Percentiles rank a stretch among this genome's conserved stretches.
These are phyloP conservation scores for Gobionotothen gibberifrons DNA, from an alignment of 2,797 vertebrate species.

Conservation along the genomic window DNA sequence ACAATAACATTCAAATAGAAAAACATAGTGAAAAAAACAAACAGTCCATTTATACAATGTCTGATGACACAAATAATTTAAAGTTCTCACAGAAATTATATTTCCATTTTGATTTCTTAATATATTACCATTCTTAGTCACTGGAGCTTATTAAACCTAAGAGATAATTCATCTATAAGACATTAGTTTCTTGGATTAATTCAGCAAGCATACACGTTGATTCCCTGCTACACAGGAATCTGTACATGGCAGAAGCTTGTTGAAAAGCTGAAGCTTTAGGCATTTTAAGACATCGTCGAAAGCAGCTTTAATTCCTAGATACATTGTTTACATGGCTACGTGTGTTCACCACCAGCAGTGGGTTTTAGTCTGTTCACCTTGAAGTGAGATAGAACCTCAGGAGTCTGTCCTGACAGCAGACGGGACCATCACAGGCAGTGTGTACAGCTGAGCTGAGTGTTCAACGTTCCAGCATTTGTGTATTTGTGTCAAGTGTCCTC, in stretches of 20 bases:
- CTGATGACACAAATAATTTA: constrained; percentile 51
- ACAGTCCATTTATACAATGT: constrained; percentile 41
- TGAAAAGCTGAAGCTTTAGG: constrained; percentile 77
- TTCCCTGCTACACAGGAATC: constrained; percentile 61
- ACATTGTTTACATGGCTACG: constrained; percentile 75
- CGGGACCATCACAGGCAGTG: constrained; percentile 36
- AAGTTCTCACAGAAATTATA: constrained; percentile 49
- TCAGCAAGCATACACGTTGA: constrained; percentile 65
- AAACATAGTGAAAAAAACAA: constrained; percentile 41
- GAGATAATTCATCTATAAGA: constrained; percentile 40
- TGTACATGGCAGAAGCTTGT: constrained; percentile 63
- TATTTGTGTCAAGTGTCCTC: constrained; percentile 26
- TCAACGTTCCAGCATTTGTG: background rate
- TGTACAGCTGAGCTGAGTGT: constrained; percentile 27
- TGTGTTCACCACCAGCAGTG: constrained; percentile 48
- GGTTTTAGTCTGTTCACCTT: constrained; percentile 36
- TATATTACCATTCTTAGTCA: constrained; percentile 23
- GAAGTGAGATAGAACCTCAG: constrained; percentile 24
- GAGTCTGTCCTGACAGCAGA: constrained; percentile 25
- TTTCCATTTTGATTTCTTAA: constrained; percentile 24
- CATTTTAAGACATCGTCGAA: constrained; percentile 77
- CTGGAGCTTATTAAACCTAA: constrained; percentile 40
- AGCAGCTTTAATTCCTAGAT: constrained; percentile 71
- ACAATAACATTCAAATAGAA: constrained; percentile 58
- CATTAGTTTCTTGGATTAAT: constrained; percentile 50